Base-by-base conservation (phyloP, 30 jellyfish, hydroid and myxozoan genomes). In the Morbakka virulenta region DNA sequence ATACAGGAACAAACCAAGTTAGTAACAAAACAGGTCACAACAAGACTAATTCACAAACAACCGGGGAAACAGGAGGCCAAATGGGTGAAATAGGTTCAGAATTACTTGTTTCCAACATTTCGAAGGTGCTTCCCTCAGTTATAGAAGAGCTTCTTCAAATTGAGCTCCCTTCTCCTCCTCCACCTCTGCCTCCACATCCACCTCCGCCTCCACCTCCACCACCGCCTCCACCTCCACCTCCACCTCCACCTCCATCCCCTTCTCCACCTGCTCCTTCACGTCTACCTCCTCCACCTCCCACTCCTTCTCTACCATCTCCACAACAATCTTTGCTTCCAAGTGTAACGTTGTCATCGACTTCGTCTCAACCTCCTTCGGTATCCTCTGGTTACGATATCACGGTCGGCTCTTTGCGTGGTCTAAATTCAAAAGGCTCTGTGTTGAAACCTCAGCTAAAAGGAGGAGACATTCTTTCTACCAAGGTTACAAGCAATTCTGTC, bases 1-100 rank as follows among this genome's bases (percentile, higher is more conserved):
- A n/a, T n/a, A n/a, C n/a, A n/a, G n/a, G n/a, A n/a, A n/a, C 83
- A 0, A 71, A 50, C 83, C 83, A 71, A 32, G 74, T 11, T 3
- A 69, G 74, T 25, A 69, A 20, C 81, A 31, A 69, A 28, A 30
- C n/a, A 28, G 12, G 13, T 47, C 13, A 47, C 13, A 12, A 47
- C n/a, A 47, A 12, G n/a, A 13, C n/a, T 12, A 47, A 47, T 47
- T 47, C 13, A 47, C 13, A 13, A 47, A 47, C n/a, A 12, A 47
- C n/a, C 62, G n/a, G n/a, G n/a, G n/a, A n/a, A n/a, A n/a, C n/a
- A n/a, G n/a, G n/a, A n/a, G n/a, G n/a, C n/a, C n/a, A n/a, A n/a
- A n/a, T n/a, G n/a, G n/a, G n/a, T n/a, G n/a, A n/a, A n/a, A n/a
- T 47, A 12, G n/a, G n/a, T 47, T 47, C n/a, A 47, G 13, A 12